A percentile compares a stretch with the other conserved stretches of the same genome.
Evolutionary conservation across 2,113 vertebrate species (phyloP).

Genomic region (Pithys albifrons): DNA sequence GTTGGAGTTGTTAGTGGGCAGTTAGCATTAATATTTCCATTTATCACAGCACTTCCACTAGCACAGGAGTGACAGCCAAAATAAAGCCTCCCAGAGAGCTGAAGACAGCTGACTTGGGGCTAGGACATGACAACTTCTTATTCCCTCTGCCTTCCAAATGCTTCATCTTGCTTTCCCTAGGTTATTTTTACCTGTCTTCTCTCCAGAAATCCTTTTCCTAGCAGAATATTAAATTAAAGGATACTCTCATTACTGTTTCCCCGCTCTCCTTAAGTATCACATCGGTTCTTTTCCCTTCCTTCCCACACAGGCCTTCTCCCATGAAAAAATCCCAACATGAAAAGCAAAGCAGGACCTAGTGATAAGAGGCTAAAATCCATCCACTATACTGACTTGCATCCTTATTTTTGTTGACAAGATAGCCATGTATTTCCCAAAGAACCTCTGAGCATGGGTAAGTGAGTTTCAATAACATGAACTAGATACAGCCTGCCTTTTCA

Average conservation of each 20-base stretch:
- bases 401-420: background rate
- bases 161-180: background rate
- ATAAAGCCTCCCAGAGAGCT: background rate
- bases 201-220: background rate
- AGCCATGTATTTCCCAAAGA: background rate
- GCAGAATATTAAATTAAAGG: background rate
- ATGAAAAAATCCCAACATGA: background rate
- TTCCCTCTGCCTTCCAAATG: background rate
- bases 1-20: background rate
- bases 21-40: background rate
- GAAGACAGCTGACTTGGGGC: background rate
- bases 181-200: background rate
- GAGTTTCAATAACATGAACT: background rate
- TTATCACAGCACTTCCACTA: background rate
- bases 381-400: background rate
- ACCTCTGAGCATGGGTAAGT: background rate
- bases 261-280: background rate
- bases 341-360: background rate
- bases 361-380: background rate
- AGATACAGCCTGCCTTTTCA: background rate
- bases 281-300: background rate
- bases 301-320: background rate
- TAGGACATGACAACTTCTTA: background rate
- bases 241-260: background rate
- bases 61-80: accelerated